These are phyloP conservation scores for Procavia capensis DNA, from an alignment of 2,113 vertebrate species.

Conservation along the genomic window DNA sequence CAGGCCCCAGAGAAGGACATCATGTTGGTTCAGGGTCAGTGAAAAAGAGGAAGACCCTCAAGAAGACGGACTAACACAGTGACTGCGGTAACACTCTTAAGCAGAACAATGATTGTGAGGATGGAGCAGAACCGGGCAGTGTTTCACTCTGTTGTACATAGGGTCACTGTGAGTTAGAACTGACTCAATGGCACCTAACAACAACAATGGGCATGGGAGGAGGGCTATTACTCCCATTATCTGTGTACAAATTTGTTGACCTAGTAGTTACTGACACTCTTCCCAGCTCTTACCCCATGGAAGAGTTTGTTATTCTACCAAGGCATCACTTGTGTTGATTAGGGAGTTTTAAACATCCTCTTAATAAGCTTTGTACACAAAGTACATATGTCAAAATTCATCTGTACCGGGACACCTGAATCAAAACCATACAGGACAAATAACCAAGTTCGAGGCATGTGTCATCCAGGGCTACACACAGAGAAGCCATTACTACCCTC, in stretches of 20 bases:
- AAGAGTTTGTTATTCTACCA: background rate
- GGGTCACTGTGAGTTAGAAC: too few relatives aligned
- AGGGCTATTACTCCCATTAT: background rate
- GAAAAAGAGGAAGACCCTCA: too few relatives aligned
- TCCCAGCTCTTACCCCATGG: rapidly evolving
- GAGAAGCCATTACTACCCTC: background rate
- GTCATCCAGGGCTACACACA: background rate
- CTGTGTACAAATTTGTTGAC: background rate
- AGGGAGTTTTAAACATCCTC: background rate
- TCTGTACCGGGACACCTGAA: background rate
- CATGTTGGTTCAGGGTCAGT: too few relatives aligned
- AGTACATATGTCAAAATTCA: background rate
- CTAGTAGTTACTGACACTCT: background rate
- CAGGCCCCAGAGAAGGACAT: too few relatives aligned
- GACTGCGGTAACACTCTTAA: too few relatives aligned
- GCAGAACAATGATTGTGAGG: too few relatives aligned
- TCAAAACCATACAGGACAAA: background rate
- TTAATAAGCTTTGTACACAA: background rate
- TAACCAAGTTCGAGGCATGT: background rate
- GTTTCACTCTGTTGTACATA: too few relatives aligned
- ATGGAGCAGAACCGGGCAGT: too few relatives aligned
- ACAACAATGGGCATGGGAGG: too few relatives aligned
- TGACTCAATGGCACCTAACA: too few relatives aligned
- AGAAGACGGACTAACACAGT: too few relatives aligned
- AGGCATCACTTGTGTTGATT: background rate